A percentile compares a stretch with the other conserved stretches of the same genome.
phyloP scores from a whole-genome alignment of 2,113 vertebrate genomes.

The Hyperopisus bebe region DNA sequence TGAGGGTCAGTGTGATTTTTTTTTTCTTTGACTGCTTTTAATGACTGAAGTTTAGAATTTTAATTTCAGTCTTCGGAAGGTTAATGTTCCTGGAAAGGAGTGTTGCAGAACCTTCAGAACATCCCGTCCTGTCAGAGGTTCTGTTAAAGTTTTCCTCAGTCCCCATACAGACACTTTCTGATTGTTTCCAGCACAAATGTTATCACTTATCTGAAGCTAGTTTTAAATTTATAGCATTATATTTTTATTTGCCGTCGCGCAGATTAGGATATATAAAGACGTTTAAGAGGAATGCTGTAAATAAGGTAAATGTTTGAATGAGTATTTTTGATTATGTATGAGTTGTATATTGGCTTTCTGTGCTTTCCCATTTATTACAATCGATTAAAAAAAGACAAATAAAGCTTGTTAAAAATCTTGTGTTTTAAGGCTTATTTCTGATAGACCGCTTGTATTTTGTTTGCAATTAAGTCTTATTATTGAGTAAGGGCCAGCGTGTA shows the following conservation, averaged over 20 bases:
- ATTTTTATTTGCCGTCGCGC: neutral
- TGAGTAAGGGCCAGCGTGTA: neutral
- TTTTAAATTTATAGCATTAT: neutral
- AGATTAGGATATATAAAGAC: neutral
- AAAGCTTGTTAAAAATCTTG: neutral
- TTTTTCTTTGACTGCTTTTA: neutral
- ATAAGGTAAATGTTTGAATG: neutral
- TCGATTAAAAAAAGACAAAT: neutral
- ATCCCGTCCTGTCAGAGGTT: neutral
- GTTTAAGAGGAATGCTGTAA: neutral
- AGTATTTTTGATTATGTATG: conserved; percentile 2
- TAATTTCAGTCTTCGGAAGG: neutral
- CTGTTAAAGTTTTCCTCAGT: neutral
- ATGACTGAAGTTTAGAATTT: neutral
- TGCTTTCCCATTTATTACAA: neutral
- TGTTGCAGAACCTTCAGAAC: neutral
- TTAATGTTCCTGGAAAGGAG: neutral
- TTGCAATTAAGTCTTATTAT: neutral
- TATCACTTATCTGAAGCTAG: neutral
- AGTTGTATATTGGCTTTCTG: neutral
- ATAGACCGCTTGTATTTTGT: neutral
- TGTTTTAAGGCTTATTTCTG: neutral
- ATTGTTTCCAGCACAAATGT: neutral
- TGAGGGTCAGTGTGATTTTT: neutral
- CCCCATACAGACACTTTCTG: neutral